Evolutionary conservation across 2,797 vertebrate genomes (phyloP), one percentile per base, ranked within the genome.

Genomic region (Ataeniobius toweri): DNA sequence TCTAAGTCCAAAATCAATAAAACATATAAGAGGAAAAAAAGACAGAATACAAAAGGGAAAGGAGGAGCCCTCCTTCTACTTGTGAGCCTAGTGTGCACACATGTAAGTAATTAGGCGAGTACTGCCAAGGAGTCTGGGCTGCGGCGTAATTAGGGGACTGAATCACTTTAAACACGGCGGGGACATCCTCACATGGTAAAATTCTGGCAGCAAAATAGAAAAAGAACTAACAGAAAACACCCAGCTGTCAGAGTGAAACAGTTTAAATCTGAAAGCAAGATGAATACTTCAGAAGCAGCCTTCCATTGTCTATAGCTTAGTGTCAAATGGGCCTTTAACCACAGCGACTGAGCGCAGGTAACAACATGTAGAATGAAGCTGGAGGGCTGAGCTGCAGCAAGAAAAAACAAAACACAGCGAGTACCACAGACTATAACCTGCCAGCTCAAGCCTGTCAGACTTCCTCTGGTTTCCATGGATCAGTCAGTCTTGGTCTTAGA

Each of bases 91-190:
- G 71, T 75, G 79, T 71, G 41, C 81, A 91, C 94, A 94, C 81
- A 92, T 93, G 93, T 90, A 91, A 91, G 87, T 85, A 84, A 91
- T 94, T 91, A 93, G 81, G 67, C 55, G 86, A 28, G 84, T 76
- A 90, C 86, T 89, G 92, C 87, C 91, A 87, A 75, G 73, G 84
- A 91, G 90, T 93, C 93, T 92, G 87, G 87, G 85, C 82, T 71
- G 70, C 20, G 59, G 87, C 41, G 41, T 91, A 91, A 93, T 94
- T 90, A 93, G 73, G 88, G 84, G 91, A 94, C 94, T 82, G 90
- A 87, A 94, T 93, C 89, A 91, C 88, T 89, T 91, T 89, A 83
- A 89, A 89, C 91, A 76, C 89, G 94, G 92, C 89, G 55, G 89
- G 91, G 88, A 91, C 88, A 87, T 94, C 93, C 88, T 92, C 81